Conservation (phyloP, 2,797 vertebrate genomes). For the Ateles fusciceps region DNA sequence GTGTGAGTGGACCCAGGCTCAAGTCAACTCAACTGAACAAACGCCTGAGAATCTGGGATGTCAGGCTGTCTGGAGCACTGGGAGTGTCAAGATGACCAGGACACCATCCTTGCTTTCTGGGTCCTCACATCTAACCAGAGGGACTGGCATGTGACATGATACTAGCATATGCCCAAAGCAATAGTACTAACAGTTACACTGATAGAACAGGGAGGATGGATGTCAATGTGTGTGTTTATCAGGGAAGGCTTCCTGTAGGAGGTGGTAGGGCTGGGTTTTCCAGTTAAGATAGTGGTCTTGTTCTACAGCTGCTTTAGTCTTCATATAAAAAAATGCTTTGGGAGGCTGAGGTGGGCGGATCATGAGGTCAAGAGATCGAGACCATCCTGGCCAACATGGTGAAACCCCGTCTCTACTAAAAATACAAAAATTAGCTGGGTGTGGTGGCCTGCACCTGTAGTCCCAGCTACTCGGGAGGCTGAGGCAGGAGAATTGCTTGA, state of each 20-base stretch:
- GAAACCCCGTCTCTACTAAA: too few species aligned
- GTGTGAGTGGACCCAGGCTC: background rate
- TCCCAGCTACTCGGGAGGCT: too few species aligned
- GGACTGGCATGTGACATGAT: background rate
- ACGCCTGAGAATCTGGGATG: background rate
- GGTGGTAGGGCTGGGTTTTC: background rate
- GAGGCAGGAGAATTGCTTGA: too few species aligned
- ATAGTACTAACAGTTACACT: too few species aligned
- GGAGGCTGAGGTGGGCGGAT: too few species aligned
- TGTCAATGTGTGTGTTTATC: background rate
- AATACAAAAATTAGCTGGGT: too few species aligned
- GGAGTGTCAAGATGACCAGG: background rate
- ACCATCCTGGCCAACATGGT: too few species aligned
- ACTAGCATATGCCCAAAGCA: background rate
- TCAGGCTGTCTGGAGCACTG: background rate
- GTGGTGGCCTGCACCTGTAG: too few species aligned
- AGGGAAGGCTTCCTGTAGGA: constrained; percentile 4
- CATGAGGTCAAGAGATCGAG: too few species aligned
- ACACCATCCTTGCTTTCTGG: background rate
- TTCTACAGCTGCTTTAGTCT: background rate
- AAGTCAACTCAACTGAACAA: background rate
- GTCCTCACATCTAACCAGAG: background rate
- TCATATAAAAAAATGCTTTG: background rate
- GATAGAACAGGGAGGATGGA: background rate
- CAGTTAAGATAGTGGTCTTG: background rate